A percentile compares a stretch with the other conserved stretches of the same genome.
phyloP scores from a whole-genome alignment of 1,140 invertebrate species.

The Riptortus pedestris region DNA sequence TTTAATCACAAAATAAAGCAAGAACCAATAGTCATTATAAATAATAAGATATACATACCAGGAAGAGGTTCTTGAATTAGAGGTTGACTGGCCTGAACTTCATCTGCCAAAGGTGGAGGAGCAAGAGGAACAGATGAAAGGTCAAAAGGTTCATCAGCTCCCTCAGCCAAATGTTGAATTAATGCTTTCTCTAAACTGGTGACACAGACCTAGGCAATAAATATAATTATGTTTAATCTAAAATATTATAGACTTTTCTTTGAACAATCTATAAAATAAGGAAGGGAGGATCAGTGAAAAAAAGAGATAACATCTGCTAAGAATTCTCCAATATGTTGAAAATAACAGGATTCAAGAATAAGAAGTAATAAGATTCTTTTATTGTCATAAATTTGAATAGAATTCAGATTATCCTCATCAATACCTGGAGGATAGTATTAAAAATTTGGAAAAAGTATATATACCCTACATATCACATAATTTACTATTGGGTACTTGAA shows the following conservation, averaged over 20 bases:
- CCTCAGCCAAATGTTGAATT: constrained; percentile 65
- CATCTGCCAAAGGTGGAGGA: constrained; percentile 41
- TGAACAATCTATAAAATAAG: not conserved
- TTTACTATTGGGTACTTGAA: too few relatives aligned
- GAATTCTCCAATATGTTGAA: too few relatives aligned
- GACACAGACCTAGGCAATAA: constrained; percentile 53
- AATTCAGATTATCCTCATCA: too few relatives aligned
- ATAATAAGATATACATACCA: not conserved
- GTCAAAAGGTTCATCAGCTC: constrained; percentile 72
- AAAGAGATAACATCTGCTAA: not conserved
- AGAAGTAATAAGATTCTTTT: too few relatives aligned
- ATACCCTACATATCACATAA: too few relatives aligned
- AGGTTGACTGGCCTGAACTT: constrained; percentile 36
- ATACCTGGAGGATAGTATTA: too few relatives aligned
- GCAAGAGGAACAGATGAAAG: constrained; percentile 75
- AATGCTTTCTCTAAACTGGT: constrained; percentile 78
- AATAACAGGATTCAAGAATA: too few relatives aligned
- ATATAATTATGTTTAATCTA: not conserved
- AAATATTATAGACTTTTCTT: not conserved
- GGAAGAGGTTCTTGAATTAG: not conserved
- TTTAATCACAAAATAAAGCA: not conserved
- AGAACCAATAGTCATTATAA: not conserved
- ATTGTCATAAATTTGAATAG: too few relatives aligned
- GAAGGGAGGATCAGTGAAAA: not conserved
- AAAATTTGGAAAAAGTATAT: too few relatives aligned